Conservation (phyloP, 2,113 vertebrate species). For the Coturnix japonica region DNA sequence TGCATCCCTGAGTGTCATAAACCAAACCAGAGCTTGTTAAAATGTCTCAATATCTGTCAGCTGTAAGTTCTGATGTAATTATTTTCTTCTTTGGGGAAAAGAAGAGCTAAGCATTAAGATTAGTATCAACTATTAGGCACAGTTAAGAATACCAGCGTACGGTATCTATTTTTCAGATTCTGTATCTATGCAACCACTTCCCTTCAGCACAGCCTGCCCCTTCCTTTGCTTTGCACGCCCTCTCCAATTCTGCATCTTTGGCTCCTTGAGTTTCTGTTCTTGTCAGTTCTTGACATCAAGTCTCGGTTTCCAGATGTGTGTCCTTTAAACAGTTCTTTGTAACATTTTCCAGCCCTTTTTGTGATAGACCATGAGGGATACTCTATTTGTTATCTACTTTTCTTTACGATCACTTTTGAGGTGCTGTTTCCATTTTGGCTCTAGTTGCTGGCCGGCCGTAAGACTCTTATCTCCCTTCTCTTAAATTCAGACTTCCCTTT, state of each 20-base stretch:
- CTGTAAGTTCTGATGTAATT: not conserved
- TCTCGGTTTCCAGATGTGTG: not conserved
- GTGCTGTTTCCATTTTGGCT: not conserved
- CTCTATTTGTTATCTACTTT: not conserved
- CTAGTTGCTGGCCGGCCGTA: fast-evolving
- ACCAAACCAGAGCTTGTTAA: not conserved
- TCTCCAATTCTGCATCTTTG: not conserved
- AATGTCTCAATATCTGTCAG: constrained; percentile 5
- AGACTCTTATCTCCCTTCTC: not conserved
- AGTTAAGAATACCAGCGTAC: not conserved
- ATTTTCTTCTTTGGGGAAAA: not conserved
- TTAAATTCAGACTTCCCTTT: not conserved
- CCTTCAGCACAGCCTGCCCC: not conserved
- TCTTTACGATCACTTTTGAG: not conserved
- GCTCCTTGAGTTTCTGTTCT: not conserved
- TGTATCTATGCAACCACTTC: not conserved
- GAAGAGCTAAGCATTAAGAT: not conserved
- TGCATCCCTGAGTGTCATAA: not conserved
- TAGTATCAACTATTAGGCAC: not conserved
- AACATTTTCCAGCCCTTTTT: not conserved
- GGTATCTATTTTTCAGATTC: not conserved
- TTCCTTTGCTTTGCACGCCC: not conserved
- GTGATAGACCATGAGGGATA: not conserved
- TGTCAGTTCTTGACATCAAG: not conserved
- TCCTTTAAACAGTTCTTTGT: not conserved